Evolutionary conservation across 2,888 invertebrate genomes (phyloP).

Genomic region (Kuschelorhynchus macadamiae): DNA sequence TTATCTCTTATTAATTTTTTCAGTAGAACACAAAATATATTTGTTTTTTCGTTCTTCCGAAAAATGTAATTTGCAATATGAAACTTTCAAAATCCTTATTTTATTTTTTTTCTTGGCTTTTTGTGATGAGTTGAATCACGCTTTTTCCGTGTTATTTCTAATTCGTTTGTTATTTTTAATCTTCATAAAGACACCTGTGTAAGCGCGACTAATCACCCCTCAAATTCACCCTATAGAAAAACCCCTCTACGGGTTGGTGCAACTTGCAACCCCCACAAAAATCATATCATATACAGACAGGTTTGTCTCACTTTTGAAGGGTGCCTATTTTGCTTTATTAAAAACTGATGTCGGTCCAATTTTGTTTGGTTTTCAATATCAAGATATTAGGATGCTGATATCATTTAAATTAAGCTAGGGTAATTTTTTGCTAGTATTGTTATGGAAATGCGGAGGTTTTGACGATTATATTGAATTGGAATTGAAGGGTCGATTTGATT

Average conservation of each 20-base stretch:
- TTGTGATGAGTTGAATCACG: no score
- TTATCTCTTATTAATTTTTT: no score
- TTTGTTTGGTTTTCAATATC: conserved; percentile 47
- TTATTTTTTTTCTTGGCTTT: no score
- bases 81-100: no score
- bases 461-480: not conserved
- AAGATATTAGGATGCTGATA: conserved; percentile 41
- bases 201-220: conserved; percentile 44
- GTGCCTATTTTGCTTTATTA: conserved; percentile 29
- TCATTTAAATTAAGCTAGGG: conserved; percentile 47
- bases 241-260: conserved; percentile 37
- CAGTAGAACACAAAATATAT: no score
- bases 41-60: no score
- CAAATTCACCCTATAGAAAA: conserved; percentile 1
- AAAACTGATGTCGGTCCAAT: conserved; percentile 28
- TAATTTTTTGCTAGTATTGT: conserved; percentile 15
- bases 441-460: conserved; percentile 16
- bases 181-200: conserved; percentile 42
- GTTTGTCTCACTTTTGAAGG: conserved; percentile 5
- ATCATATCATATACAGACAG: conserved; percentile 20
- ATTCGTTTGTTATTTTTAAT: no score
- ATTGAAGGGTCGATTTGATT: not conserved
- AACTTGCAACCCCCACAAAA: conserved; percentile 12
- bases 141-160: no score
- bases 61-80: no score